These are phyloP conservation scores for Megalurothrips usitatus DNA, from an alignment of 2,888 invertebrate genomes.

Conservation along the genomic window DNA sequence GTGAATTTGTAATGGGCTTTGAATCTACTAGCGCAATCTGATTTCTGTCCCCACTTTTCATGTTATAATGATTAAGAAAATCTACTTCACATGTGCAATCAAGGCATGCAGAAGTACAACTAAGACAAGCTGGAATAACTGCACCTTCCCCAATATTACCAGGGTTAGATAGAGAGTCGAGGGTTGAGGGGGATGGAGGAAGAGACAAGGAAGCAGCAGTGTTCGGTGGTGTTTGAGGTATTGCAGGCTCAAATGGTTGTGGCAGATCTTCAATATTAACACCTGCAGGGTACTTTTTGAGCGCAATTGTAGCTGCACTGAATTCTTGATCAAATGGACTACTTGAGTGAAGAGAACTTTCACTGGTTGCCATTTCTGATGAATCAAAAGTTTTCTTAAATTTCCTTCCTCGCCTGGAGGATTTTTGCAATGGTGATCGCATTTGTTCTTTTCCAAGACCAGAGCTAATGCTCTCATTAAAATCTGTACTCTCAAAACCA, in stretches of 20 bases:
- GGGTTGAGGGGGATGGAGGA: neutral
- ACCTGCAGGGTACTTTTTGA: neutral
- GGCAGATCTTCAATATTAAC: neutral
- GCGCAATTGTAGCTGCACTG: neutral
- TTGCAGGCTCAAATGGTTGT: neutral
- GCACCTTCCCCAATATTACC: neutral
- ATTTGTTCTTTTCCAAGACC: slow-evolving; percentile 28
- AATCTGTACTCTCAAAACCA: neutral
- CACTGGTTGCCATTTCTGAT: neutral
- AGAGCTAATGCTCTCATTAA: neutral
- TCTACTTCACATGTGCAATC: neutral
- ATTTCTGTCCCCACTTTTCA: neutral
- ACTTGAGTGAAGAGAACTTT: neutral
- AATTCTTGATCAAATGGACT: slow-evolving; percentile 3
- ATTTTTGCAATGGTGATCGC: neutral
- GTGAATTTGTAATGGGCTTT: neutral
- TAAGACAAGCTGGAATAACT: neutral
- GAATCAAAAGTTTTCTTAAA: neutral
- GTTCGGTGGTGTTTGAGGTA: neutral
- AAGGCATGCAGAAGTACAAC: neutral
- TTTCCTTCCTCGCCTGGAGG: neutral
- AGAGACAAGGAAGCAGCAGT: neutral
- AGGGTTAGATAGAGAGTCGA: neutral
- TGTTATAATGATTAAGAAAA: neutral
- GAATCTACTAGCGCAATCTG: neutral